Conservation (phyloP, 2,113 vertebrate genomes). For the Albula glossodonta region DNA sequence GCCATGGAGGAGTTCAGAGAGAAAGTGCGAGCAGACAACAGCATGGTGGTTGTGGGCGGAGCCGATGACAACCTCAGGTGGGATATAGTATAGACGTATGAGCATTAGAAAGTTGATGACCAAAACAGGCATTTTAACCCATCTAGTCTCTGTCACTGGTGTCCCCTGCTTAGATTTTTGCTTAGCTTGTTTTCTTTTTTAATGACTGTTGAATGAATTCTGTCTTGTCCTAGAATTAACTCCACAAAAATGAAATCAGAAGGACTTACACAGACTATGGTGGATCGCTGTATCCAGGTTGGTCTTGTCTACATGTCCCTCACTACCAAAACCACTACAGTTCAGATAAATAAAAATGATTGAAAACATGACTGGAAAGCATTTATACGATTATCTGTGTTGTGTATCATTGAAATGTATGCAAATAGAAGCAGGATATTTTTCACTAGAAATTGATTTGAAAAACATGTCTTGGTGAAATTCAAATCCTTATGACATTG, state of each 20-base stretch:
- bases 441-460: neutral
- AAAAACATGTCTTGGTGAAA: neutral
- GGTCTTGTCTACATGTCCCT: neutral
- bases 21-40: constrained; percentile 91
- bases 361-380: neutral
- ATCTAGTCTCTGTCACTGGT: neutral
- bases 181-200: neutral
- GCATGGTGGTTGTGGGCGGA: constrained; percentile 94
- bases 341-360: neutral
- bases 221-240: constrained; percentile 77
- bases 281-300: constrained; percentile 97
- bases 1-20: constrained; percentile 97
- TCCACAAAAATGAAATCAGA: constrained; percentile 93
- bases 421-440: neutral
- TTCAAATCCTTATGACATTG: neutral
- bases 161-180: neutral
- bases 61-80: constrained; percentile 95
- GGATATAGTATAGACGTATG: neutral
- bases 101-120: neutral
- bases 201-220: constrained; percentile 16
- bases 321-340: neutral
- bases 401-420: neutral
- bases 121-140: neutral
- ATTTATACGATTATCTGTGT: neutral
- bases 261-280: constrained; percentile 95